Conservation (phyloP, 1,140 invertebrate genomes). For the Acromyrmex charruanus region DNA sequence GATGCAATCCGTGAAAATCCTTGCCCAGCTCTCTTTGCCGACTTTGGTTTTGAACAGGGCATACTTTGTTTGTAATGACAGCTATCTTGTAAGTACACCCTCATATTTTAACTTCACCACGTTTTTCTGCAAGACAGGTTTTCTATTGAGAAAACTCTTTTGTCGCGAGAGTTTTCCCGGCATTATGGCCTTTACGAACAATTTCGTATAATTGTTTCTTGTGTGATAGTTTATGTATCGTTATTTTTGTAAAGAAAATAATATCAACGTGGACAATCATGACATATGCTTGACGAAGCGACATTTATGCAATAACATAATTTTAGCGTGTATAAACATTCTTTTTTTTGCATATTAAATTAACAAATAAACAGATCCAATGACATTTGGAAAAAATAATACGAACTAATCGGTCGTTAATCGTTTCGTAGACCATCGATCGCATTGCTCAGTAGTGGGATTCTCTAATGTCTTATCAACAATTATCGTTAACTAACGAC, state of each 20-base stretch:
- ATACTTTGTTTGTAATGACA: constrained; percentile 85
- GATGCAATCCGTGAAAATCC: not conserved
- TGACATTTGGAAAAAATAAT: not conserved
- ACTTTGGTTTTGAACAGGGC: constrained; percentile 79
- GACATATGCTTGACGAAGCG: not conserved
- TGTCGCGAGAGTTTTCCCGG: not conserved
- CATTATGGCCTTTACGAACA: not conserved
- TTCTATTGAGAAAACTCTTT: not conserved
- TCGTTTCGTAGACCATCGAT: not conserved
- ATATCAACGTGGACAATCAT: not conserved
- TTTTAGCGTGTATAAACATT: not conserved
- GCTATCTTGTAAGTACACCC: constrained; percentile 81
- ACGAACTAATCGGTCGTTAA: not conserved
- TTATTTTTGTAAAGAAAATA: not conserved
- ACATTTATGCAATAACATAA: not conserved
- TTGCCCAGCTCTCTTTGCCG: constrained; percentile 75
- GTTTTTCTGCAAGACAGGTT: not conserved
- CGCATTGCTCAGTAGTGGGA: not conserved
- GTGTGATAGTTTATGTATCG: not conserved
- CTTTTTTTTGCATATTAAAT: not conserved
- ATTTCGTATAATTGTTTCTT: not conserved
- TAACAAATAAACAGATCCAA: not conserved
- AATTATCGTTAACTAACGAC: too few relatives aligned
- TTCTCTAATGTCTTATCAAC: too few relatives aligned
- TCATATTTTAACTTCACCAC: not conserved